These are phyloP conservation scores for Clitarchus hookeri DNA, from an alignment of 2,888 invertebrate genomes.

Conservation along the genomic window DNA sequence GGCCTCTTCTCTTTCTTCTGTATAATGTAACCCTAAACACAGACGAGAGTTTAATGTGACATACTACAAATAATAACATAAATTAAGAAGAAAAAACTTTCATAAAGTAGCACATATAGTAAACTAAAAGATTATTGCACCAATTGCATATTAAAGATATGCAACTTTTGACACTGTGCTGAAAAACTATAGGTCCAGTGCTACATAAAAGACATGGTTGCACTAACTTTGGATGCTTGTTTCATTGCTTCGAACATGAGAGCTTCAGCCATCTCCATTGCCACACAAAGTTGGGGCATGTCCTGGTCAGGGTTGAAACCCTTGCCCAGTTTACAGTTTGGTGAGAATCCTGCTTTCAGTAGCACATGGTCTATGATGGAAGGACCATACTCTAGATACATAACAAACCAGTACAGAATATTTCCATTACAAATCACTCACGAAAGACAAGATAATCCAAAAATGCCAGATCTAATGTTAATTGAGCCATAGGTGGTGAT, in stretches of 20 bases:
- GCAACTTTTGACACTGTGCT: too few species aligned
- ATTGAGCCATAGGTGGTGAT: too few species aligned
- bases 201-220: neutral
- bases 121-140: neutral
- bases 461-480: neutral
- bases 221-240: constrained; percentile 61
- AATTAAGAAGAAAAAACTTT: constrained; percentile 32
- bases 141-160: neutral
- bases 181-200: too few species aligned
- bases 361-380: constrained; percentile 92
- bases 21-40: constrained; percentile 73
- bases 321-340: constrained; percentile 65
- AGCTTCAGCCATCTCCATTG: constrained; percentile 70
- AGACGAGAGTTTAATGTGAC: constrained; percentile 27
- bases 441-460: neutral
- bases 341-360: constrained; percentile 67
- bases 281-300: constrained; percentile 64
- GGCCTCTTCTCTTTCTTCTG: constrained; percentile 81
- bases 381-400: constrained; percentile 79
- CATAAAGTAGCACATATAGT: neutral
- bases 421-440: neutral
- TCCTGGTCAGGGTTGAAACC: constrained; percentile 69
- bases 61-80: constrained; percentile 36
- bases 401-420: constrained; percentile 23
- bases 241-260: constrained; percentile 64